Evolutionary conservation across 2,888 invertebrate species (phyloP), one percentile per base, ranked within the genome.

Genomic region (Apantesis nais): DNA sequence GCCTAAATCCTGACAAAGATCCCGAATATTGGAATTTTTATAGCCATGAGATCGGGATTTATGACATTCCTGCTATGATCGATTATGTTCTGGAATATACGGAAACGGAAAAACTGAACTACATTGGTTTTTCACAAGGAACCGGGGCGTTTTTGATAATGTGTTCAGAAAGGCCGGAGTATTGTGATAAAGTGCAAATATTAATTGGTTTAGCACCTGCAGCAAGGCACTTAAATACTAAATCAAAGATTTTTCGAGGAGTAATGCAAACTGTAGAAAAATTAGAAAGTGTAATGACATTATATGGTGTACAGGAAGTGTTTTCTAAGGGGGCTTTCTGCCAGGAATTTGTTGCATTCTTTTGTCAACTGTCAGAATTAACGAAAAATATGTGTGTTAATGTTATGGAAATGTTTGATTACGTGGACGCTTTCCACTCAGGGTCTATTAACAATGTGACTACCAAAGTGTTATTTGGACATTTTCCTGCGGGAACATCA

Each of bases 41-140:
- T 25, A 97, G 97, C 78, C 80, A 90, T 69, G 90, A 75, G 82
- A 93, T 82, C 0, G 81, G 97, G 0, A 86, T 92, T 34, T 96
- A 95, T 80, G 99, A 99, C 86, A 82, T 98, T 1, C 98, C 98
- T 1, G 97, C 97, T 0, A 86, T 88, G 58, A 83, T 92, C 0
- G 92, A 93, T 66, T 89, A 90, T 61, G 86, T 93, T 2, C 71
- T 93, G 11, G 73, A 86, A 0, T 74, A 85, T 8, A 91, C 93
- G 0, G 78, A 80, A 2, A 74, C 77, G 1, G 74, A 81, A 0
- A 90, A 88, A 55, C 66, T 93, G 48, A 92, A 90, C 62, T 92
- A 82, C 44, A 70, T 82, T 4, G 81, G 81, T 0, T 82, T 41
- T 34, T 25, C 85, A 71, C 11, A 81, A 63, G 71, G 92, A 94